Evolutionary conservation across 2,113 vertebrate genomes (phyloP), one percentile per base, ranked within the genome.

Genomic region (Tringa solitaria): DNA sequence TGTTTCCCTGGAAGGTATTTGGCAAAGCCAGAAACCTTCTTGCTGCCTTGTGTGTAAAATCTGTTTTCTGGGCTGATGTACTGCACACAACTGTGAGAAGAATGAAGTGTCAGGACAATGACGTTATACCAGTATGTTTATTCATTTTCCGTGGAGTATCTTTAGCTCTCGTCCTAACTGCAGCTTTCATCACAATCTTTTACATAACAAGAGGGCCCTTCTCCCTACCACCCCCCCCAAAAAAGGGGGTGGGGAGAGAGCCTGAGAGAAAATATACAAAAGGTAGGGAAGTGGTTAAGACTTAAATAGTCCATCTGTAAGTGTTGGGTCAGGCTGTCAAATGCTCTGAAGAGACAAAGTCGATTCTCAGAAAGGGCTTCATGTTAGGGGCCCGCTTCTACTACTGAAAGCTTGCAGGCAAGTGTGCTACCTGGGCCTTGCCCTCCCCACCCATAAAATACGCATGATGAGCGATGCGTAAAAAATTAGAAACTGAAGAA

Each of bases 401-500:
- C 6, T 75, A 23, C 10, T 23, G 46, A 24, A 59, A 73, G 19
- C n/a, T 84, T 65, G 28, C 59, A 68, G 21, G 8, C 45, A 45
- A 45, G 8, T 79, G 59, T 59, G 43, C 14, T 12, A 7, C 46
- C 20, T 48, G 9, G 9, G 41, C 32, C 21, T 87, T 92, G 33
- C 15, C 79, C 20, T 68, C 9, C 28, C 26, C 37, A 59, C 30
- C 9, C 33, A 14, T 32, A n/a, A 73, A 59, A 60, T 30, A 59
- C 0, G 39, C 15, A 6, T 1, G 5, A 21, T 37, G 32, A 41
- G 45, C 63, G 11, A 35, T 1, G 1, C 65, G 24, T 5, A 59
- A 77, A 85, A 12, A 59, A 20, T 61, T 73, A 50, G 39, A 81
- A 80, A 72, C n/a, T 26, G 41, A 57, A 27, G 61, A 65, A 41